Conservation (phyloP, 2,113 vertebrate genomes). For the Epinephelus fuscoguttatus region DNA sequence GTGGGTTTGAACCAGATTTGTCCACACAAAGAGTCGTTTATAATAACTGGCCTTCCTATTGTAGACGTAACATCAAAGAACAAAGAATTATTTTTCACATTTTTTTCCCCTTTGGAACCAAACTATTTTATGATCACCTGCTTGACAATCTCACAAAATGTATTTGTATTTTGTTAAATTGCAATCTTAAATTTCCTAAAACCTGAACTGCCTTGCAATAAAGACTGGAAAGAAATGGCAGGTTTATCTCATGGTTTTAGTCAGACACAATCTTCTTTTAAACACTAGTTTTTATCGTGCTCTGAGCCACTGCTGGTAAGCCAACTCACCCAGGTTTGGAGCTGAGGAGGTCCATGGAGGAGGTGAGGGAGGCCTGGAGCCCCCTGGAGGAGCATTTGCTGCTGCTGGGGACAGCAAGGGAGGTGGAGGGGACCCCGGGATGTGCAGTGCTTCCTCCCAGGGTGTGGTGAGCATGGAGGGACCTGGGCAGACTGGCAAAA, state of each 20-base stretch:
- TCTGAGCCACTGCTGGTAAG: background rate
- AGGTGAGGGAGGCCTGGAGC: slow-evolving; percentile 80
- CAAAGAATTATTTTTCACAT: background rate
- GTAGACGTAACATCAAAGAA: background rate
- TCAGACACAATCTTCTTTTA: background rate
- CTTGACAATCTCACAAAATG: background rate
- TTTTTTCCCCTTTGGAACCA: background rate
- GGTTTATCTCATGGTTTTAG: background rate
- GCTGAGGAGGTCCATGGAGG: slow-evolving; percentile 96
- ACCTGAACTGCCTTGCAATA: background rate
- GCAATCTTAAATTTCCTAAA: background rate
- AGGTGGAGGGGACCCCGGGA: slow-evolving; percentile 36
- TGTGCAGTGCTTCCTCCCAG: slow-evolving; percentile 84
- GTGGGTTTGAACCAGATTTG: background rate
- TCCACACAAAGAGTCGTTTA: too few relatives aligned
- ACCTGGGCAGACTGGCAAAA: slow-evolving; percentile 92
- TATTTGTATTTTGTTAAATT: background rate
- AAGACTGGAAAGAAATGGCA: too few relatives aligned
- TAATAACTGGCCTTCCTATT: background rate
- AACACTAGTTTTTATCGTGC: background rate
- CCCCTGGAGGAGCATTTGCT: slow-evolving; percentile 62
- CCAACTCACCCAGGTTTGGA: slow-evolving; percentile 82
- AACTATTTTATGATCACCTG: background rate
- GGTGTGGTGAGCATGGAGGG: slow-evolving; percentile 76
- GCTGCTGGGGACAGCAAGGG: slow-evolving; percentile 30